A percentile compares a stretch with the other conserved stretches of the same genome.
Evolutionary conservation across 2,888 invertebrate genomes (phyloP).

Genomic region (Heteromyza rotundicornis): DNA sequence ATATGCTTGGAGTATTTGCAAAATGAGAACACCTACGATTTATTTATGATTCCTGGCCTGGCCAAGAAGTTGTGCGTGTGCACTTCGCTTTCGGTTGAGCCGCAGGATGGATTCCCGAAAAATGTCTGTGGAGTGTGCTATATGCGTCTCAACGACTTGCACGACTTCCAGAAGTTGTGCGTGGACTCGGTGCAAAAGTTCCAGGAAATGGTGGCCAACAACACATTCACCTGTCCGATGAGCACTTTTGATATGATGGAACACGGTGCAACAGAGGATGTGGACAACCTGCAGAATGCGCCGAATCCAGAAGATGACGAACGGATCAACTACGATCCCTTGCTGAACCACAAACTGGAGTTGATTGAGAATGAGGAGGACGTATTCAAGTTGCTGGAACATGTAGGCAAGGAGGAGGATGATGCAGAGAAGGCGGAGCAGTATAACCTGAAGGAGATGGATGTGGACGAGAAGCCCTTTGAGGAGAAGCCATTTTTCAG

Average conservation of each 20-base stretch:
- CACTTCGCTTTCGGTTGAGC: conserved; percentile 54
- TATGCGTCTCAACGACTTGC: conserved; percentile 50
- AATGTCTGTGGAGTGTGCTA: conserved; percentile 53
- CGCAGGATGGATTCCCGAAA: conserved; percentile 56
- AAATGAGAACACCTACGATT: conserved; percentile 47
- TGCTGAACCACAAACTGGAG: conserved; percentile 53
- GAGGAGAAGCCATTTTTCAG: conserved; percentile 32
- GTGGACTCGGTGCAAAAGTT: conserved; percentile 53
- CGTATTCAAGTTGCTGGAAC: conserved; percentile 55
- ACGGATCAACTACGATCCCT: conserved; percentile 49
- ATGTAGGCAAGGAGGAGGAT: conserved; percentile 50
- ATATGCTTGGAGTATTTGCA: conserved; percentile 52
- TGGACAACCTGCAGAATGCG: conserved; percentile 29
- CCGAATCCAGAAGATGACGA: conserved; percentile 51
- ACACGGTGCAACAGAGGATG: conserved; percentile 29
- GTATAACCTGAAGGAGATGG: conserved; percentile 16
- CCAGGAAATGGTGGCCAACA: conserved; percentile 46
- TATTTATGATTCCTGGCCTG: conserved; percentile 52
- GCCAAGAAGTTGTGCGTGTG: conserved; percentile 54
- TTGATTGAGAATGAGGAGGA: conserved; percentile 56
- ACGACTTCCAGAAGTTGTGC: conserved; percentile 54
- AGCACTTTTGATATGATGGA: conserved; percentile 49
- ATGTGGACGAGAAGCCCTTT: conserved; percentile 7
- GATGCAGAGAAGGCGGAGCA: conserved; percentile 43
- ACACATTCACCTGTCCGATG: conserved; percentile 34